Evolutionary conservation across 2,113 vertebrate species (phyloP).

Genomic region (Lontra canadensis): DNA sequence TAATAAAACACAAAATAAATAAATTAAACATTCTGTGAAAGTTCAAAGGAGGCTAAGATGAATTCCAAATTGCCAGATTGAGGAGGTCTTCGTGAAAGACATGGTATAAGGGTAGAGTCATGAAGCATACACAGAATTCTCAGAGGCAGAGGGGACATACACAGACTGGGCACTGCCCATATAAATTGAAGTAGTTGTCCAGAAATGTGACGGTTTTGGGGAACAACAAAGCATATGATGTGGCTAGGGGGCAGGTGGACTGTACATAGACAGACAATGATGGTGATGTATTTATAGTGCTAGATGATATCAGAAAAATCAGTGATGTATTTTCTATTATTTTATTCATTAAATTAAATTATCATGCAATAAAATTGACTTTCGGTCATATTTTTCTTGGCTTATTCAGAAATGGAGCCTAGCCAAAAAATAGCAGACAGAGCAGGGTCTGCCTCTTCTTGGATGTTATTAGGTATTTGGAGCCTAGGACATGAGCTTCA

Average conservation of each 20-base stretch:
- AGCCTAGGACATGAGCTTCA: neutral
- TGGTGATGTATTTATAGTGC: neutral
- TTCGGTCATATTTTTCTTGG: neutral
- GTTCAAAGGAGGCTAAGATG: neutral
- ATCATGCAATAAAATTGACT: neutral
- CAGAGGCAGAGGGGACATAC: neutral
- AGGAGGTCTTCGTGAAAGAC: neutral
- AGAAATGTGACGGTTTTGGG: neutral
- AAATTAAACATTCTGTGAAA: neutral
- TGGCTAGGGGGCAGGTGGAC: too few species aligned
- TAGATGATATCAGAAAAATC: neutral
- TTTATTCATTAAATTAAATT: neutral
- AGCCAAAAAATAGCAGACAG: neutral
- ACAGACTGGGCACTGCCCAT: fast-evolving
- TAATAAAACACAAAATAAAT: conserved; percentile 55
- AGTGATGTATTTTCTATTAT: neutral
- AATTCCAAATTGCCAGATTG: neutral
- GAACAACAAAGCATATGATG: neutral
- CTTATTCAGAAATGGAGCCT: neutral
- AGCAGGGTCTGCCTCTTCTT: neutral
- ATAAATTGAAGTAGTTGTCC: neutral
- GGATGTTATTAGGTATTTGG: neutral
- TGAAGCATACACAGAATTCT: neutral
- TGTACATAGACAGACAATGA: neutral
- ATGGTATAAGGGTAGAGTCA: neutral